Base-by-base conservation (phyloP, 2,888 invertebrate species). In the Corythucha ciliata region DNA sequence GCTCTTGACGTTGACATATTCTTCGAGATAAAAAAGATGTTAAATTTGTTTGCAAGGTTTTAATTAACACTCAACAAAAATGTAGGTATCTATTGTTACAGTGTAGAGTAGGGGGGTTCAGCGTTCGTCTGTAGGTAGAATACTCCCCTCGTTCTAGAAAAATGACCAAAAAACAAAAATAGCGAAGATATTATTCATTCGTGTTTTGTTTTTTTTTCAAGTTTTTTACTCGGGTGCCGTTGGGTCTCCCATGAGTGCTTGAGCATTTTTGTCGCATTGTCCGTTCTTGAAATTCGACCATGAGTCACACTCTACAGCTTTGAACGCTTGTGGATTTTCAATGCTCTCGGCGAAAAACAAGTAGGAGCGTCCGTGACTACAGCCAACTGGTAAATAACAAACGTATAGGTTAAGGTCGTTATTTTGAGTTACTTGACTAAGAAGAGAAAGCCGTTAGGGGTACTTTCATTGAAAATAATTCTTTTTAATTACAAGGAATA, bases 81-180 rank as follows among this genome's bases (percentile, higher is more conserved):
- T n/a, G n/a, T n/a, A n/a, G n/a, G n/a, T n/a, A n/a, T n/a, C n/a
- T n/a, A n/a, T n/a, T n/a, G n/a, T n/a, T n/a, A n/a, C n/a, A n/a
- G n/a, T n/a, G n/a, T n/a, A n/a, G 45, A 29, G 20, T 80, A 87
- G 3, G 87, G 87, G 52, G 80, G 80, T 63, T 78, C 77, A 4
- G 80, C 79, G 69, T 84, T 85, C 48, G 87, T 88, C 50, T 81
- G 80, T 12, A 87, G 82, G 67, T 87, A 88, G 65, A 79, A 88
- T 14, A 81, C 77, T 20, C 87, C 87, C 62, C 86, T 74, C n/a
- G 86, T 84, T 62, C 87, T 87, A 69, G 46, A 72, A 69, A 59
- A 44, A n/a, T n/a, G n/a, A n/a, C n/a, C n/a, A n/a, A n/a, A 55
- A 58, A 45, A 53, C 10, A 29, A 7, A 21, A 16, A 27, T 10